These are phyloP conservation scores for Drosophila nr. fundita DNA, from an alignment of 2,888 invertebrate genomes.

Conservation along the genomic window DNA sequence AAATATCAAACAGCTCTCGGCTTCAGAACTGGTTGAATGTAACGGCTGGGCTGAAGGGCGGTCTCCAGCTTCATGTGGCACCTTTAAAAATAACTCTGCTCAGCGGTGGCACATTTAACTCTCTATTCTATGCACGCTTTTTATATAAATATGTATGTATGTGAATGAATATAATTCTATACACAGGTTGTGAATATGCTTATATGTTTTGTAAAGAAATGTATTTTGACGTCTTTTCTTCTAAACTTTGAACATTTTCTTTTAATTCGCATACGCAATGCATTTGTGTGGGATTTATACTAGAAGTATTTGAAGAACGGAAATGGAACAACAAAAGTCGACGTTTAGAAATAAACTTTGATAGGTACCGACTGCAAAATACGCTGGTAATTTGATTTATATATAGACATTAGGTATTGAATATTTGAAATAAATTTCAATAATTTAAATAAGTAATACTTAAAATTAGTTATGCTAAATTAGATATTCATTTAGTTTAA, in stretches of 20 bases:
- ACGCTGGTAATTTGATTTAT: neutral
- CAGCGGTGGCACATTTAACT: constrained; percentile 1
- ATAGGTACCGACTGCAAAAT: neutral
- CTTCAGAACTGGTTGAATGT: neutral
- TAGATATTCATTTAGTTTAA: neutral
- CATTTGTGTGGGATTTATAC: constrained; percentile 46
- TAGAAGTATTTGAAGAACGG: constrained; percentile 5
- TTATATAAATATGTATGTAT: neutral
- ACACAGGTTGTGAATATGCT: neutral
- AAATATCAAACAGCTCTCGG: constrained; percentile 17
- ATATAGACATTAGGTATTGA: neutral
- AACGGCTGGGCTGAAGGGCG: neutral
- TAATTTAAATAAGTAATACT: neutral
- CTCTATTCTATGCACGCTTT: neutral
- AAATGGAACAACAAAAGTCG: neutral
- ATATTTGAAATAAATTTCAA: rapidly evolving
- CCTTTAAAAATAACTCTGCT: constrained; percentile 27
- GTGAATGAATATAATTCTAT: neutral
- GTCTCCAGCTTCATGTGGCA: neutral
- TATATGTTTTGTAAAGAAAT: neutral
- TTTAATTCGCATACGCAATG: constrained; percentile 24
- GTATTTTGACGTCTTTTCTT: neutral
- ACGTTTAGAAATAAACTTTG: neutral
- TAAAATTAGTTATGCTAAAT: neutral
- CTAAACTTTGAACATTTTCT: constrained; percentile 9